Conservation (phyloP, 2,797 vertebrate genomes). For the Scarus forsteni region DNA sequence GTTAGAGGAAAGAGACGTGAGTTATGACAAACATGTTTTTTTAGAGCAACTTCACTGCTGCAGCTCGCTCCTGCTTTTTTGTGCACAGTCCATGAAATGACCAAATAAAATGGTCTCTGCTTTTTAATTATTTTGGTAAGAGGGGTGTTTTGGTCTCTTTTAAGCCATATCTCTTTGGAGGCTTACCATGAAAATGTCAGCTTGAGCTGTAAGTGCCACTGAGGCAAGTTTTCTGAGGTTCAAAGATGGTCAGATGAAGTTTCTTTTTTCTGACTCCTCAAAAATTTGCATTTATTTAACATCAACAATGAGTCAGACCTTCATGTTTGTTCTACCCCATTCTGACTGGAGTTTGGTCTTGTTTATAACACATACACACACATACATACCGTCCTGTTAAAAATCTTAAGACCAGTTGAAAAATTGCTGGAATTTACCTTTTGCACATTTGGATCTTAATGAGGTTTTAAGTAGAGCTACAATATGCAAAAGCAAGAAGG, state of each 20-base stretch:
- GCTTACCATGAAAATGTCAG: conserved; percentile 3
- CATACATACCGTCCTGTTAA: too few species aligned
- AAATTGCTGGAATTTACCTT: too few species aligned
- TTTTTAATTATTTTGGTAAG: background rate
- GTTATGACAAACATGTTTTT: background rate
- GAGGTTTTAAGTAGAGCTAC: too few species aligned
- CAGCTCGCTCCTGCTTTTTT: background rate
- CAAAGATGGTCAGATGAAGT: background rate
- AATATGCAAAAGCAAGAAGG: too few species aligned
- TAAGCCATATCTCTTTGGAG: background rate
- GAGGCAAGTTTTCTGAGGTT: background rate
- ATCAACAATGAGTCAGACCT: background rate
- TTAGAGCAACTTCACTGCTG: background rate
- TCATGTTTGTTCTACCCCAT: background rate
- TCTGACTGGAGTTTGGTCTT: background rate
- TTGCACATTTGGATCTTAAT: too few species aligned
- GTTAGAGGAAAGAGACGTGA: background rate
- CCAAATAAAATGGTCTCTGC: background rate
- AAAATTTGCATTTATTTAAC: background rate
- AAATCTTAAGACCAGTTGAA: too few species aligned
- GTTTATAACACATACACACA: background rate
- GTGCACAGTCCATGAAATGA: conserved; percentile 5
- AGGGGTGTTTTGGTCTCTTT: background rate
- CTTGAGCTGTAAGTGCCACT: background rate
- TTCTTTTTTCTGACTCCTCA: background rate